These are phyloP conservation scores for Pterobdella sp. DNA, from an alignment of 2,888 invertebrate species.

Conservation along the genomic window DNA sequence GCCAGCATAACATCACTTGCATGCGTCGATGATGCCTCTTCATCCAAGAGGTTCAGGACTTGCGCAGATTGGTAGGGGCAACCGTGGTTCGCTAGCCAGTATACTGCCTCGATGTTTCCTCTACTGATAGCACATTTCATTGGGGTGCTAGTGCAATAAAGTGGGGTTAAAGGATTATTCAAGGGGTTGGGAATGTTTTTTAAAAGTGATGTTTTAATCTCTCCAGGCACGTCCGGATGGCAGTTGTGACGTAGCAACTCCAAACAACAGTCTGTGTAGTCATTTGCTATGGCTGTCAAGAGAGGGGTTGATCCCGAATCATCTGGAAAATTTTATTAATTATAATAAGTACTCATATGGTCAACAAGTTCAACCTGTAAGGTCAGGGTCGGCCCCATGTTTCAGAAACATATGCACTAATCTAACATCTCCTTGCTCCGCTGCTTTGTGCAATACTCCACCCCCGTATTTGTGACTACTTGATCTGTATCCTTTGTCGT, in stretches of 20 bases:
- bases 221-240: slow-evolving; percentile 26
- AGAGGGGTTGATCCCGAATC: slow-evolving; percentile 25
- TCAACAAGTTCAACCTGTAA: slow-evolving; percentile 29
- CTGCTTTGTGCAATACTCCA: slow-evolving; percentile 35
- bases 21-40: slow-evolving; percentile 13
- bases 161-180: not conserved
- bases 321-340: slow-evolving; percentile 1
- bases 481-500: slow-evolving; percentile 21
- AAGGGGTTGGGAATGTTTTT: not conserved
- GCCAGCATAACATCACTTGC: slow-evolving; percentile 23
- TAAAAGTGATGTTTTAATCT: slow-evolving; percentile 20
- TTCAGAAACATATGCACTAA: slow-evolving; percentile 32
- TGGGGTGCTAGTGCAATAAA: slow-evolving; percentile 23
- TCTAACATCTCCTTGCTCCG: slow-evolving; percentile 31
- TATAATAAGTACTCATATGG: not conserved
- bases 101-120: slow-evolving; percentile 28
- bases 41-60: not conserved
- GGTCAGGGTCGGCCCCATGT: slow-evolving; percentile 33
- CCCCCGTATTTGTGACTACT: slow-evolving; percentile 33
- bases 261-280: slow-evolving; percentile 7
- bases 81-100: slow-evolving; percentile 32
- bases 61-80: slow-evolving; percentile 12
- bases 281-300: slow-evolving; percentile 26
- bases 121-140: slow-evolving; percentile 30
- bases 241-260: slow-evolving; percentile 29